phyloP scores from a whole-genome alignment of 92 coral and sea anemone genomes.

The Zoanthus sociatus region DNA sequence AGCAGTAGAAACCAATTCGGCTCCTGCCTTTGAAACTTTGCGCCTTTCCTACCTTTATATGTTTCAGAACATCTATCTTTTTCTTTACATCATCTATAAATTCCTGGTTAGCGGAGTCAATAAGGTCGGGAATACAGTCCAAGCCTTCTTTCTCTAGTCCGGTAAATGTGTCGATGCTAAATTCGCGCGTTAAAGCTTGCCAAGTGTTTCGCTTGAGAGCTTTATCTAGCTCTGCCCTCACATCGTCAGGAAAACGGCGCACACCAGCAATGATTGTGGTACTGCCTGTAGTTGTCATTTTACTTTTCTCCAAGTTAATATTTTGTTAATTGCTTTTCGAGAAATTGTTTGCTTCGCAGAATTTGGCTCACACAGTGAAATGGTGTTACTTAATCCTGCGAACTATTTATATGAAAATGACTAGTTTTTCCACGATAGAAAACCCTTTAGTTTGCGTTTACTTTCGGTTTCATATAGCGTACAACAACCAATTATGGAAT shows the following conservation, averaged over 20 bases:
- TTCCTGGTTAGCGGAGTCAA: conserved; percentile 22
- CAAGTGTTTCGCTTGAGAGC: conserved; percentile 38
- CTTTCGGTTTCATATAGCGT: too few species aligned
- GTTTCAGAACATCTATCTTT: conserved; percentile 6
- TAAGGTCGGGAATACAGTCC: conserved; percentile 36
- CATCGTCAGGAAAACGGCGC: conserved; percentile 52
- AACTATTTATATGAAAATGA: not conserved
- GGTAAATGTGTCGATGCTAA: conserved; percentile 46
- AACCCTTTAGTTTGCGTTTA: too few species aligned
- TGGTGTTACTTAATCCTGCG: not conserved
- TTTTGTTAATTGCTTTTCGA: not conserved
- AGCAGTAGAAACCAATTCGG: conserved; percentile 35
- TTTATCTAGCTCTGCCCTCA: conserved; percentile 44
- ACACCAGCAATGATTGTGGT: conserved; percentile 12
- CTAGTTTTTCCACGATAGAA: too few species aligned
- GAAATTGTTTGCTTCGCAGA: not conserved
- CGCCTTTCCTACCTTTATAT: conserved; percentile 13
- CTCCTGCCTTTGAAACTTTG: conserved; percentile 59
- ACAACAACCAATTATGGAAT: too few species aligned
- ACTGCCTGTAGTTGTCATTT: not conserved
- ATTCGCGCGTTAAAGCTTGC: conserved; percentile 54
- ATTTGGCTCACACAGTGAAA: not conserved
- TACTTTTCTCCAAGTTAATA: not conserved
- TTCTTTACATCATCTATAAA: conserved; percentile 38
- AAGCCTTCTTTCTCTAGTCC: conserved; percentile 40